These are phyloP conservation scores for Hirtodrosophila trivittata DNA, from an alignment of 2,888 invertebrate species.

Conservation along the genomic window DNA sequence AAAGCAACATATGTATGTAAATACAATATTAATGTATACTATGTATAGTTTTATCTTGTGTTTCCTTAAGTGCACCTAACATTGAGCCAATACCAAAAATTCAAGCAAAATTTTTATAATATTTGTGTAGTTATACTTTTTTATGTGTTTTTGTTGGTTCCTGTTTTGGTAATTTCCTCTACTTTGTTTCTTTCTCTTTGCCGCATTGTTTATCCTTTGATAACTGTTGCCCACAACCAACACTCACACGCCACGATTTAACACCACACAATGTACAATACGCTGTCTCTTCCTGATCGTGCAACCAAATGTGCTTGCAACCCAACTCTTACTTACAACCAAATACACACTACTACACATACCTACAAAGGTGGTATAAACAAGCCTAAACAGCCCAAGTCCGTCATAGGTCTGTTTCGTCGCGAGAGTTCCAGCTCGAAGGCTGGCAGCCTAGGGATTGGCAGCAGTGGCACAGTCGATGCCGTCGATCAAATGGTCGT, in stretches of 20 bases:
- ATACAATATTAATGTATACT: constrained; percentile 26
- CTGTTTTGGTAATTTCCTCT: constrained; percentile 62
- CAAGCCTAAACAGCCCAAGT: constrained; percentile 92
- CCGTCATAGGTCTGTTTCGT: constrained; percentile 94
- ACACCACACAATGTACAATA: constrained; percentile 32
- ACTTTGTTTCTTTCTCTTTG: constrained; percentile 70
- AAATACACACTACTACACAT: constrained; percentile 14
- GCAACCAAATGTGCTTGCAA: constrained; percentile 30
- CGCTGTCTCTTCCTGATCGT: constrained; percentile 13
- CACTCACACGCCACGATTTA: constrained; percentile 10
- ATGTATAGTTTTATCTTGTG: constrained; percentile 38
- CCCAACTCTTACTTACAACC: constrained; percentile 25
- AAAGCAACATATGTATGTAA: constrained; percentile 26
- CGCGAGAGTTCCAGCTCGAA: constrained; percentile 91
- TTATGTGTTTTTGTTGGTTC: constrained; percentile 45
- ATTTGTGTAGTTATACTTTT: constrained; percentile 28
- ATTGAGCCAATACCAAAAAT: constrained; percentile 17
- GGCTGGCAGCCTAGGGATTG: constrained; percentile 85
- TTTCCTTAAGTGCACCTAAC: constrained; percentile 45
- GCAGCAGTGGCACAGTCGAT: constrained; percentile 84
- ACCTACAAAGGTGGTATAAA: constrained; percentile 91
- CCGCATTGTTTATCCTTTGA: constrained; percentile 65
- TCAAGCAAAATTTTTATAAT: constrained; percentile 31
- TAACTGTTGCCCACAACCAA: constrained; percentile 65
- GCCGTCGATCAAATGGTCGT: constrained; percentile 83